Evolutionary conservation across 2,113 vertebrate genomes (phyloP).

Genomic region (Sander vitreus): DNA sequence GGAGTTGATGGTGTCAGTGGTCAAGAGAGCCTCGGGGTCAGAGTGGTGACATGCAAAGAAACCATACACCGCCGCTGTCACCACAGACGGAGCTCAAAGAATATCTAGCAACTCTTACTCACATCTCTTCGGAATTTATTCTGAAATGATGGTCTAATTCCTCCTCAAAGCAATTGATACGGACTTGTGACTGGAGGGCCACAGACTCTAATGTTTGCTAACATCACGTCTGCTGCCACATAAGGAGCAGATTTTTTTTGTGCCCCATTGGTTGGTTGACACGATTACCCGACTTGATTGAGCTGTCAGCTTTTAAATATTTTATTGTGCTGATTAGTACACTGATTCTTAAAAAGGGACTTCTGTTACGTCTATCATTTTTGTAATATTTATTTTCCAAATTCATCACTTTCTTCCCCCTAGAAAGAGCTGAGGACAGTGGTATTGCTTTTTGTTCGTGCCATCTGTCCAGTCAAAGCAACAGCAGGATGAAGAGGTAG

Average conservation of each 20-base stretch:
- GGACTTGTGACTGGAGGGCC: conserved; percentile 3
- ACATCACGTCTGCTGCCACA: conserved; percentile 14
- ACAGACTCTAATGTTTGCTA: conserved; percentile 18
- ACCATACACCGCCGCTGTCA: not conserved
- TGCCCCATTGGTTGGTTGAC: conserved; percentile 17
- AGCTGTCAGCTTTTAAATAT: not conserved
- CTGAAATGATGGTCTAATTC: conserved; percentile 1
- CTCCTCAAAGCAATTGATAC: conserved; percentile 29
- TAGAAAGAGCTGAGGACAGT: not conserved
- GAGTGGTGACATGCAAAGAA: not conserved
- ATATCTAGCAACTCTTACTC: conserved; percentile 18
- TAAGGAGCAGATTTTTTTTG: conserved; percentile 5
- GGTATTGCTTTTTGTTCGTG: not conserved
- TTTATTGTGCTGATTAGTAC: conserved; percentile 18
- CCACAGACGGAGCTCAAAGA: not conserved
- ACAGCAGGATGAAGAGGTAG: conserved; percentile 94
- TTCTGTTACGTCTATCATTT: not conserved
- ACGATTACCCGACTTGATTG: not conserved
- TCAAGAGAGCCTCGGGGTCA: not conserved
- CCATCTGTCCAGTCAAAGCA: conserved; percentile 84
- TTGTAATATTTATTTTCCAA: not conserved
- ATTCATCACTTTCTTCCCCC: not conserved
- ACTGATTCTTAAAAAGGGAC: conserved; percentile 22
- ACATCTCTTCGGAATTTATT: not conserved
- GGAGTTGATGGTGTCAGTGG: conserved; percentile 29